Evolutionary conservation across 2,888 invertebrate species (phyloP).

Genomic region (Nomada ruficornis): DNA sequence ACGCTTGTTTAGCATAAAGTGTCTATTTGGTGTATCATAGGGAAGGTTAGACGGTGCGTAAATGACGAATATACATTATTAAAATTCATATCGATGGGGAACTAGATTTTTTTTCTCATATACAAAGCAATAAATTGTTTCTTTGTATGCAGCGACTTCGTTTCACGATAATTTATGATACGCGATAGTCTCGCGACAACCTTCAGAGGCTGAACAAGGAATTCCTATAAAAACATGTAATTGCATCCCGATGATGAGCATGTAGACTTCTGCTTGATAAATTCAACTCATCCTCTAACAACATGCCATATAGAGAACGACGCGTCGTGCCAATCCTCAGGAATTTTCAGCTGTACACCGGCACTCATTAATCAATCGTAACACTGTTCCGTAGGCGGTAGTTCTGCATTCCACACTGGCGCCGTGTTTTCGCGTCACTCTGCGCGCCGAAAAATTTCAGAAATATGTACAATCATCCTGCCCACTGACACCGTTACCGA

Average conservation of each 20-base stretch:
- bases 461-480: constrained; percentile 17
- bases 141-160: background rate
- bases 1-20: constrained; percentile 8
- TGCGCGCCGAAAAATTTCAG: constrained; percentile 19
- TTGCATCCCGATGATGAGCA: constrained; percentile 38
- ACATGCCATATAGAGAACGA: constrained; percentile 46
- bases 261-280: constrained; percentile 44
- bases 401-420: constrained; percentile 35
- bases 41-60: background rate
- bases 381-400: constrained; percentile 48
- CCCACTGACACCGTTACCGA: constrained; percentile 36
- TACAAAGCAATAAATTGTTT: constrained; percentile 31
- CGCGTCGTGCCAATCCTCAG: constrained; percentile 17
- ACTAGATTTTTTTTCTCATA: constrained; percentile 14
- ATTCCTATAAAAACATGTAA: constrained; percentile 47
- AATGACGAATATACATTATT: constrained; percentile 24
- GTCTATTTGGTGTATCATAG: background rate
- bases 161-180: constrained; percentile 65
- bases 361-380: constrained; percentile 62
- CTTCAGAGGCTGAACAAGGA: constrained; percentile 69
- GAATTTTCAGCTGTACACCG: constrained; percentile 55
- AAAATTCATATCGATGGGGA: background rate
- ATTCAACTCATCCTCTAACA: constrained; percentile 51
- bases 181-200: constrained; percentile 64
- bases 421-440: constrained; percentile 23